These are phyloP conservation scores for Okapia johnstoni DNA, from an alignment of 2,113 vertebrate genomes.

Conservation along the genomic window DNA sequence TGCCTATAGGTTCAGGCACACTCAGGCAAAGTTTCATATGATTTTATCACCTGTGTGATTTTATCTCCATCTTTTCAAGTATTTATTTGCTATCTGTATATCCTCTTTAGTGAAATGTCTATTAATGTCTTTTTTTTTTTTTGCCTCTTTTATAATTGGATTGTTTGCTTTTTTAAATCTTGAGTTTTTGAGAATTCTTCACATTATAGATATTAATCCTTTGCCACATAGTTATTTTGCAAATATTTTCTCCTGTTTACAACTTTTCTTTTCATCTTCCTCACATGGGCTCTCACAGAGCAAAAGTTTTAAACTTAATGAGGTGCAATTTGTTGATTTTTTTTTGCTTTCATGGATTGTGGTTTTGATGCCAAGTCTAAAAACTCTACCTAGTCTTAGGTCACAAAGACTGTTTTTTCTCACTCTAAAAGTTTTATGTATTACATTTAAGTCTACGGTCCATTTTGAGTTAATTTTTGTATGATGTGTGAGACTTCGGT, in stretches of 20 bases:
- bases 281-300: not conserved
- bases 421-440: not conserved
- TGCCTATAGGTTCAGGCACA: not conserved
- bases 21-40: not conserved
- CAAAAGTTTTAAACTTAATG: not conserved
- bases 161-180: not conserved
- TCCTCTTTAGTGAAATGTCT: not conserved
- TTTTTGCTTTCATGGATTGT: not conserved
- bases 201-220: not conserved
- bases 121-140: not conserved
- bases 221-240: not conserved
- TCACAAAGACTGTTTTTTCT: not conserved
- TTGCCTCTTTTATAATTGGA: not conserved
- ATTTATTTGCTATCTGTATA: not conserved
- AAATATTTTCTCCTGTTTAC: not conserved
- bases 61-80: not conserved
- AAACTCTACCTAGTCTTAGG: not conserved
- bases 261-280: not conserved
- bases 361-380: not conserved
- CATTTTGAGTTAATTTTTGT: not conserved
- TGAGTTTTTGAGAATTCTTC: not conserved
- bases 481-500: not conserved
- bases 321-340: not conserved
- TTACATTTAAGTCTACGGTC: not conserved
- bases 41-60: not conserved